Base-by-base conservation (phyloP, 2,888 invertebrate species). In the Theristus sp. region DNA sequence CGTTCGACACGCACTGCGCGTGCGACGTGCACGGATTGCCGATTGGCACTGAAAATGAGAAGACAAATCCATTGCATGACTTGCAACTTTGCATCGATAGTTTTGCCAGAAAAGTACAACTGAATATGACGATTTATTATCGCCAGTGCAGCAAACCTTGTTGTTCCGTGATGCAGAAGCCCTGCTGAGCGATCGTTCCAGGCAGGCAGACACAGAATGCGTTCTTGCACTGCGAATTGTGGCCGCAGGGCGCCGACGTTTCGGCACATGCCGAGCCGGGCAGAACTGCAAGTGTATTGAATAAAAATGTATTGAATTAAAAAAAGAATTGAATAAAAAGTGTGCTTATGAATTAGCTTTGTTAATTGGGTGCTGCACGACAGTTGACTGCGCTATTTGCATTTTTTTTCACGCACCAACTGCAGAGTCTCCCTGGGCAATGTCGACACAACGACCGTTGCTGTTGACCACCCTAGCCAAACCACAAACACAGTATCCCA, bases 201-300 rank as follows among this genome's bases (percentile, higher is more conserved):
- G 59, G n/a, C n/a, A 46, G 61, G 52, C 67, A 67, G 2, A 64
- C 57, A 31, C 67, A 67, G 38, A 62, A 57, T 22, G 62, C 65
- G 49, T 63, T 62, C 20, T 25, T 22, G 1, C 62, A 62, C n/a
- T 61, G 53, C 10, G 60, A 61, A 22, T 49, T 38, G 29, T 49
- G 55, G 28, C 46, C 25, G 59, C 54, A 59, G 17, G 59, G 57
- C 25, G 47, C 49, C 29, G 59, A 53, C 1, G 61, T 58, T 22
- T 25, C 20, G 0, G 59, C 26, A 27, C 66, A 66, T 0, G 60
- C 47, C 25, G 62, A 64, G 25, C 64, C 63, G 26, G 62, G 60
- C 1, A 62, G 58, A 1, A 61, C 64, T 64, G 61, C 52, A 63
- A 63, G 1, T 24, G 2, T 29, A n/a, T n/a, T n/a, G n/a, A n/a